Evolutionary conservation across 37 sponge, comb jelly and placozoan genomes (phyloP), one percentile per base, ranked within the genome.

Genomic region (Tethya wilhelma): DNA sequence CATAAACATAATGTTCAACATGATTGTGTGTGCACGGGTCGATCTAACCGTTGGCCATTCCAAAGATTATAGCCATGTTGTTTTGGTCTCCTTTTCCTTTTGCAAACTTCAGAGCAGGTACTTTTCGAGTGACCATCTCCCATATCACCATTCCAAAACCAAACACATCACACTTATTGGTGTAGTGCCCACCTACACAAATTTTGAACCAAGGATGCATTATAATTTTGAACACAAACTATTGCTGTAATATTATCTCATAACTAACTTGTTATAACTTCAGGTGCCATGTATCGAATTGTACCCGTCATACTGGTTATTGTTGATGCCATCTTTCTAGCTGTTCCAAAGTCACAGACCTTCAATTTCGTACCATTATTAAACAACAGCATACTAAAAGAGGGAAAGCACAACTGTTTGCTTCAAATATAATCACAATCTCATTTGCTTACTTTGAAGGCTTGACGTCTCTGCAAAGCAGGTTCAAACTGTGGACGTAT

Each of bases 391-490:
- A 92, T 60, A 67, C 92, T 92, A 32, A 8, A 31, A 56, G 11
- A 2, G 29, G 49, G 62, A 37, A 20, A 32, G 71, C 20, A 43
- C 45, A 44, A 22, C n/a, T n/a, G n/a, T n/a, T n/a, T n/a, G n/a
- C n/a, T n/a, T n/a, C n/a, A n/a, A n/a, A n/a, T n/a, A n/a, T n/a
- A n/a, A n/a, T n/a, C n/a, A n/a, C n/a, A n/a, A n/a, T n/a, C n/a
- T n/a, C n/a, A n/a, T n/a, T n/a, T n/a, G n/a, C n/a, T n/a, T n/a
- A n/a, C 91, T 91, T 91, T 30, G 87, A 86, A 32, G 92, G 77
- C 42, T 95, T 95, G 66, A 95, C 69, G 37, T 95, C 95, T 62
- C 95, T 64, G 84, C 90, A 90, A 12, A 95, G 73, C 44, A 95
- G 73, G 14, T 85, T 74, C 64, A 68, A 68, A 26, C 56, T 31